phyloP scores from a whole-genome alignment of 2,888 invertebrate genomes.

The Nephrotoma appendiculata region DNA sequence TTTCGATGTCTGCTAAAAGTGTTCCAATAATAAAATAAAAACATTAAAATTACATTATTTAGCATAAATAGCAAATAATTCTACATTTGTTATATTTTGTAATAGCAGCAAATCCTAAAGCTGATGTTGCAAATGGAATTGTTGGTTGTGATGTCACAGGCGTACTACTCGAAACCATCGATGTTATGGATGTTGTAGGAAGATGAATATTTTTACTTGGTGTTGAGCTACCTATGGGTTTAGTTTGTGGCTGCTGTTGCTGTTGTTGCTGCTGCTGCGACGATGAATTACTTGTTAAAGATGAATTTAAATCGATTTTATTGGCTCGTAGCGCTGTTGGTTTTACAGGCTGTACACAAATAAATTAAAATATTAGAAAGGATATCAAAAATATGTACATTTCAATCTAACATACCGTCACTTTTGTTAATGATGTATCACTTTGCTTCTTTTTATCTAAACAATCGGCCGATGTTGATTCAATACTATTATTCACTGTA shows the following conservation, averaged over 20 bases:
- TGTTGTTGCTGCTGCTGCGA: slow-evolving; percentile 31
- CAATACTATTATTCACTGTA: slow-evolving; percentile 61
- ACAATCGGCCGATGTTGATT: slow-evolving; percentile 37
- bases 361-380: slow-evolving; percentile 7
- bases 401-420: slow-evolving; percentile 32
- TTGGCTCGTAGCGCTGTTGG: slow-evolving; percentile 67
- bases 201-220: slow-evolving; percentile 26
- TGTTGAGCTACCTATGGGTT: slow-evolving; percentile 30
- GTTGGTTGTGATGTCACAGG: slow-evolving; percentile 19
- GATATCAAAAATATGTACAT: slow-evolving; percentile 1
- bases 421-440: slow-evolving; percentile 26
- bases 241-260: slow-evolving; percentile 27
- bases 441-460: slow-evolving; percentile 47
- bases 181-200: slow-evolving; percentile 4
- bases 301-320: slow-evolving; percentile 18
- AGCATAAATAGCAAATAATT: slow-evolving; percentile 10
- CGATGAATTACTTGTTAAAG: slow-evolving; percentile 21
- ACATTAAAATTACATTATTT: neutral
- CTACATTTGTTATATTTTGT: slow-evolving; percentile 38
- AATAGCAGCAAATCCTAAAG: slow-evolving; percentile 47
- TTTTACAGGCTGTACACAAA: slow-evolving; percentile 60
- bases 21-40: neutral
- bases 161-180: slow-evolving; percentile 4
- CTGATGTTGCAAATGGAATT: slow-evolving; percentile 26
- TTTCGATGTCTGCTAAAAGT: slow-evolving; percentile 28